Evolutionary conservation across 2,113 vertebrate genomes (phyloP).

Genomic region (Lampris megalopsis): DNA sequence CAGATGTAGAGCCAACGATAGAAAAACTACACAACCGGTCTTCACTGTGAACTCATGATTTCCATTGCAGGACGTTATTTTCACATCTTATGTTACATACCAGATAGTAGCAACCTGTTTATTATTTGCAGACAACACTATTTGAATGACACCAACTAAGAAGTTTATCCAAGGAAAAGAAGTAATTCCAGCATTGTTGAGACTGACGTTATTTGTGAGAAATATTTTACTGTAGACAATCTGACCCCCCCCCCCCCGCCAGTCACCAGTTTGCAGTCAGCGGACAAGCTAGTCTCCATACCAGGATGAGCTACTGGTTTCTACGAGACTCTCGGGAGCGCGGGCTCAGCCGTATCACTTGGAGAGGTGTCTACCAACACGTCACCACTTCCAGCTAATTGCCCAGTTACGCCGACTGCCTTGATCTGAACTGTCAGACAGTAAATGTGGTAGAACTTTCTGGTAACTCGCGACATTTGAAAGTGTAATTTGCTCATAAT

Average conservation of each 20-base stretch:
- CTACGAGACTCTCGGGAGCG: constrained; percentile 14
- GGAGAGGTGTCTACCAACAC: constrained; percentile 54
- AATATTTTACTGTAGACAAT: constrained; percentile 21
- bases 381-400: constrained; percentile 25
- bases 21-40: constrained; percentile 74
- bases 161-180: constrained; percentile 59
- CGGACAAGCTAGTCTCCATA: constrained; percentile 44
- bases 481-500: no score
- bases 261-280: constrained; percentile 64
- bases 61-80: constrained; percentile 73
- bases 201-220: constrained; percentile 39
- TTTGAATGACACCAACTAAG: constrained; percentile 72
- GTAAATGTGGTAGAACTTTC: background rate
- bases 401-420: constrained; percentile 16
- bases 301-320: constrained; percentile 25
- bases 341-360: constrained; percentile 27
- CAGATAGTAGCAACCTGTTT: constrained; percentile 73
- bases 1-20: constrained; percentile 75
- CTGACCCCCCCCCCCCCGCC: constrained; percentile 17
- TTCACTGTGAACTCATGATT: constrained; percentile 71
- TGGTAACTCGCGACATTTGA: background rate
- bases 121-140: constrained; percentile 75
- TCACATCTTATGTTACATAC: constrained; percentile 82
- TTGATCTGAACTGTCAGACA: constrained; percentile 4
- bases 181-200: constrained; percentile 54